Evolutionary conservation across 2,797 vertebrate genomes (phyloP), one percentile per base, ranked within the genome.

Genomic region (Odontamblyopus lacepedii): DNA sequence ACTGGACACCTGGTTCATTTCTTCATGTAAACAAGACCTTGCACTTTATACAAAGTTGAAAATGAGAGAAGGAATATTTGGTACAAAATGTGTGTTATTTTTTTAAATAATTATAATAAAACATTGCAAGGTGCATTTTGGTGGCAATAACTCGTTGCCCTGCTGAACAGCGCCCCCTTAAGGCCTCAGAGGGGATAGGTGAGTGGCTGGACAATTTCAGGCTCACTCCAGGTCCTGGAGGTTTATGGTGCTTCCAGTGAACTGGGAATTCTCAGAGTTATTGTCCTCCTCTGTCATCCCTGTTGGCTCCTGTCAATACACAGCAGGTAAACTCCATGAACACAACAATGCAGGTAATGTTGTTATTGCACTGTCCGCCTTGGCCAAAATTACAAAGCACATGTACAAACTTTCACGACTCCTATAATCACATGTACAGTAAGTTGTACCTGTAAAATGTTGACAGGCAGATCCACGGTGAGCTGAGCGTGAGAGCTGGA

Each of bases 231-330:
- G 87, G 88, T 99, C 97, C 92, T 94, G 95, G 6, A 98, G 90
- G 80, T 97, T 97, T 90, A 97, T 96, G 83, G 96, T 98, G 91
- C 96, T 98, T 91, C 96, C 95, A 63, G 94, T 95, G 88, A 96
- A 96, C 87, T 95, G 95, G 3, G 93, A 93, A 77, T 95, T 95
- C 88, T 96, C 95, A 0, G 95, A 95, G 66, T 94, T 93, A 32
- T 95, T 92, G 80, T 95, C 94, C 0, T 96, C 96, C 81, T 96
- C 96, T 0, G 94, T 83, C 73, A 95, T 93, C 66, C 94, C 95
- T 6, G 94, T 93, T 12, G 96, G 94, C 18, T 98, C 97, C 97
- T 99, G 91, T 68, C 70, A 69, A 70, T 9, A 41, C 3, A 64
- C 23, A 3, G 60, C 19, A 53, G 5, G 53, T 62, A 6, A 7